A percentile compares a stretch with the other conserved stretches of the same genome.
Evolutionary conservation across 2,113 vertebrate genomes (phyloP).

Genomic region (Xenopus borealis): DNA sequence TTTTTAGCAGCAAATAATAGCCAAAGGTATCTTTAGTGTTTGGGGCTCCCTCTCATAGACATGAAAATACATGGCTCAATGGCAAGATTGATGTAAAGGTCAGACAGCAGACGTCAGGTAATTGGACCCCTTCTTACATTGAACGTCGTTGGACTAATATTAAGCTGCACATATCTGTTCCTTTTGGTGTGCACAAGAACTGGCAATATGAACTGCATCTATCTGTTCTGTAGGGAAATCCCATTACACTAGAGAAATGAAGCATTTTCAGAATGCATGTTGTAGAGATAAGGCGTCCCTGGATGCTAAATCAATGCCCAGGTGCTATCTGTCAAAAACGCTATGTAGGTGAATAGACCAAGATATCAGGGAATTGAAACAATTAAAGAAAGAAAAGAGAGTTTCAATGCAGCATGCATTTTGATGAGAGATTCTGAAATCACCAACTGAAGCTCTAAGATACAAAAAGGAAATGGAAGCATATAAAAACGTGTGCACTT

Average conservation of each 20-base stretch:
- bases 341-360: constrained; percentile 5
- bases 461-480: not conserved
- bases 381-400: constrained; percentile 3
- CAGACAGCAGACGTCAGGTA: not conserved
- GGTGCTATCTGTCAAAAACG: not conserved
- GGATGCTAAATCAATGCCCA: constrained; percentile 3
- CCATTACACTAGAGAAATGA: constrained; percentile 3
- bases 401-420: not conserved
- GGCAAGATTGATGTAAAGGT: not conserved
- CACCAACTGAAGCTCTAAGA: not conserved
- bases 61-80: not conserved
- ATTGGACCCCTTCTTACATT: not conserved
- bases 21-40: not conserved
- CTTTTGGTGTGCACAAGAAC: not conserved
- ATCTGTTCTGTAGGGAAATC: not conserved
- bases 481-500: no score
- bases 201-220: not conserved
- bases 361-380: constrained; percentile 5
- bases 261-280: constrained; percentile 4
- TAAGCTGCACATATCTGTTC: not conserved
- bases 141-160: not conserved
- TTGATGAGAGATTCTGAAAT: not conserved
- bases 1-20: not conserved
- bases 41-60: not conserved
- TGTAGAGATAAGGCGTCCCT: not conserved